These are phyloP conservation scores for Psilopsiagon aymara DNA, from an alignment of 2,113 vertebrate genomes.

Conservation along the genomic window DNA sequence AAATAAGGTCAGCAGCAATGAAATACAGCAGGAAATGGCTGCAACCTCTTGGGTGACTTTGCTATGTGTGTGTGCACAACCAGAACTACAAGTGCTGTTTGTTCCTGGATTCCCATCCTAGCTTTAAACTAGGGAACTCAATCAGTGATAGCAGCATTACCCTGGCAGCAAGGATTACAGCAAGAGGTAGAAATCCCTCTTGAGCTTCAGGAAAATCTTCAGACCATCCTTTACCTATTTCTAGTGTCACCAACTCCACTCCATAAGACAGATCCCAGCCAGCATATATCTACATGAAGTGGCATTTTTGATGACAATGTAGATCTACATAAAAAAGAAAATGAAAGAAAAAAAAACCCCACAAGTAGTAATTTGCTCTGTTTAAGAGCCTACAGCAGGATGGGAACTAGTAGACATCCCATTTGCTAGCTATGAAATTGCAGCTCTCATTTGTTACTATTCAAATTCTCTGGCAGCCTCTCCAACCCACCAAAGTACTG, in stretches of 20 bases:
- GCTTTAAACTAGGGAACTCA: background rate
- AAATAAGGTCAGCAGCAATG: background rate
- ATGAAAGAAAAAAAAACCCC: background rate
- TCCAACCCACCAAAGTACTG: background rate
- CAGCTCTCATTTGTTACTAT: background rate
- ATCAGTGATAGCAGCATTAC: background rate
- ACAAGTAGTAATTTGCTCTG: background rate
- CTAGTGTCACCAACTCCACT: background rate
- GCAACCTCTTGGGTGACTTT: background rate
- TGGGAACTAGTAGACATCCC: background rate
- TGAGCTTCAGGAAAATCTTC: background rate
- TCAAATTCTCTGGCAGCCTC: background rate
- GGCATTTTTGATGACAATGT: background rate
- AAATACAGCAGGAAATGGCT: background rate
- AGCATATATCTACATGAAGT: background rate
- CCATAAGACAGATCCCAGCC: background rate
- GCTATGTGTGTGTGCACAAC: fast-evolving
- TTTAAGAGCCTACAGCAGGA: background rate
- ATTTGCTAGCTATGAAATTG: background rate
- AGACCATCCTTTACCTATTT: background rate
- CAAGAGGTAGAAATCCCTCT: background rate
- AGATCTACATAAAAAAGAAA: background rate
- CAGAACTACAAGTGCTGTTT: background rate
- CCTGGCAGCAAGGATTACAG: background rate
- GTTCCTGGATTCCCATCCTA: background rate